These are phyloP conservation scores for Liposcelis brunnea DNA, from an alignment of 2,888 invertebrate species.

Conservation along the genomic window DNA sequence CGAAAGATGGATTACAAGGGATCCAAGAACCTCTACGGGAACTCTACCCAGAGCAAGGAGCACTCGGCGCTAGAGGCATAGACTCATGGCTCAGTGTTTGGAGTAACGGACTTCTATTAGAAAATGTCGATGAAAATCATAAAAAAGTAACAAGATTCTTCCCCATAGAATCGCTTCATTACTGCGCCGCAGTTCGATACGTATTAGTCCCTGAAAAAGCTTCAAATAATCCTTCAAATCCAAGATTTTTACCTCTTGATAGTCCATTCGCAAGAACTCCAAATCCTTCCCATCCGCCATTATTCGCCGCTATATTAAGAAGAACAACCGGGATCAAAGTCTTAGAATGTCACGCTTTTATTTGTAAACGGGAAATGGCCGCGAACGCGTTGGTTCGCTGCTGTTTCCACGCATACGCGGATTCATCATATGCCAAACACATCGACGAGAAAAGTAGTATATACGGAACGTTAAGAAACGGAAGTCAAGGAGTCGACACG, in stretches of 20 bases:
- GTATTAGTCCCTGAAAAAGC: constrained; percentile 48
- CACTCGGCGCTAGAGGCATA: constrained; percentile 72
- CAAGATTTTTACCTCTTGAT: constrained; percentile 84
- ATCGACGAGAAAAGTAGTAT: constrained; percentile 41
- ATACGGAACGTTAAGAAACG: constrained; percentile 32
- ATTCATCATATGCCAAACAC: constrained; percentile 80
- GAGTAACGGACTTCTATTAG: constrained; percentile 86
- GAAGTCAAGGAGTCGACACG: constrained; percentile 19
- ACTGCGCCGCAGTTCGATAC: constrained; percentile 87
- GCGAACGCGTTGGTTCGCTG: constrained; percentile 94
- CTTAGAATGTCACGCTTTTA: constrained; percentile 96
- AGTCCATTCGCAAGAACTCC: constrained; percentile 89
- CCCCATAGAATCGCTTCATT: constrained; percentile 87
- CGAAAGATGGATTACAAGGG: constrained; percentile 93
- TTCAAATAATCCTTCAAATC: constrained; percentile 41
- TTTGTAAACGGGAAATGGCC: constrained; percentile 90
- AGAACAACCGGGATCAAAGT: constrained; percentile 95
- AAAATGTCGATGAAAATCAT: constrained; percentile 91
- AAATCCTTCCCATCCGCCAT: constrained; percentile 83
- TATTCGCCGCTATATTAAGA: constrained; percentile 91
- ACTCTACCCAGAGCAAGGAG: constrained; percentile 87
- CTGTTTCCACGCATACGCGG: constrained; percentile 95
- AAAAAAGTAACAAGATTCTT: constrained; percentile 90
- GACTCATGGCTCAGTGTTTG: constrained; percentile 95
- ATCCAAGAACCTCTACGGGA: constrained; percentile 94